Base-by-base conservation (phyloP, 30 jellyfish, hydroid and myxozoan species). In the Pseudorhiza aurosa region DNA sequence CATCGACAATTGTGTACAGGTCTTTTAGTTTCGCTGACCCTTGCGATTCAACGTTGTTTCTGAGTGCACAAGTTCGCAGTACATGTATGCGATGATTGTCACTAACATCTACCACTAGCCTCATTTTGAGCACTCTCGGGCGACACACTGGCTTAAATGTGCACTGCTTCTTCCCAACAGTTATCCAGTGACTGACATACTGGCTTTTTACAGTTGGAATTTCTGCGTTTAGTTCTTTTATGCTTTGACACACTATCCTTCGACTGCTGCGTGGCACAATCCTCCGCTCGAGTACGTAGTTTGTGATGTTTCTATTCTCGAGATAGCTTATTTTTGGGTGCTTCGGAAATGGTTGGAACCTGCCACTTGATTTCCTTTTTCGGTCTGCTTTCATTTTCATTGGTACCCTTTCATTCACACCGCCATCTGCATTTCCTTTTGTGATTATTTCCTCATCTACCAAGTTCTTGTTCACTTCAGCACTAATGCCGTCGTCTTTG, bases 261-360 rank as follows among this genome's bases (percentile, higher is more conserved):
- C 67, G 37, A 29, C 53, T 42, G 19, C 21, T 64, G 21, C 10
- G n/a, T 31, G 77, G 77, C 17, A 57, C 11, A 10, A 73, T 9
- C 40, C 55, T 74, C 40, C 75, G 19, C 4, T 73, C 65, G 17
- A 50, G 35, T 10, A 73, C 28, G 21, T 57, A 56, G 15, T 32
- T 73, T 35, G 75, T 44, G 14, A 73, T 73, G 58, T 53, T 55
- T 28, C 30, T 33, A 18, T 53, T 57, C 42, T 55, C 86, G n/a
- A 70, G 57, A 71, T 39, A 31, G 30, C 51, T 27, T 14, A 39
- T 18, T 53, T 63, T 64, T 14, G 68, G 84, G 28, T 32, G 68
- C 56, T 64, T 80, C 29, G 91, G 82, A 42, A 80, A 80, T 51
- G 91, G 91, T 22, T 39, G 65, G 42, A 64, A 80, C 31, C 91